phyloP scores from a whole-genome alignment of 2,888 invertebrate species.

The Ctena decussata region DNA sequence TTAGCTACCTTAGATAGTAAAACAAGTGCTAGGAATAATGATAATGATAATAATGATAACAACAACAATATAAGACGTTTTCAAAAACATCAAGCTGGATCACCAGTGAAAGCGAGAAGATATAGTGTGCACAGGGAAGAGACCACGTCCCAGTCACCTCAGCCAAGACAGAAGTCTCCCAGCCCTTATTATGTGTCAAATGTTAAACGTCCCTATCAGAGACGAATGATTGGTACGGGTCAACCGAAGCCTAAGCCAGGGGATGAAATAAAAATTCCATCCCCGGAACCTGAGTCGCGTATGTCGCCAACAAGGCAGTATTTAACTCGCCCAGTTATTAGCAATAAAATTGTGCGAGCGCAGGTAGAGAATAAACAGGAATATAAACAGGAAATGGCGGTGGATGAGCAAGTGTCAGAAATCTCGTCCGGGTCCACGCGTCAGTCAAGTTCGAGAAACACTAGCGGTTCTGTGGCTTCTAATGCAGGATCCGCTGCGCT shows the following conservation, averaged over 20 bases:
- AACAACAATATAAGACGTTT: background rate
- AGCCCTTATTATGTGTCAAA: background rate
- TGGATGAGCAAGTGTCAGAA: constrained; percentile 51
- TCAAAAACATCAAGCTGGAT: background rate
- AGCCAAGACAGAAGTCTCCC: background rate
- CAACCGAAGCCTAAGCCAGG: background rate
- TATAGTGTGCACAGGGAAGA: background rate
- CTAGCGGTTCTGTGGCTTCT: constrained; percentile 22
- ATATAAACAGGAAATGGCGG: constrained; percentile 28
- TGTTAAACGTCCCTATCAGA: background rate
- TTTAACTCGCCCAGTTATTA: constrained; percentile 41
- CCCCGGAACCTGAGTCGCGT: constrained; percentile 24
- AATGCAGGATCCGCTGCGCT: background rate
- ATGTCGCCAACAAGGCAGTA: constrained; percentile 31
- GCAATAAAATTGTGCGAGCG: constrained; percentile 41
- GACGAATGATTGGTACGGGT: background rate
- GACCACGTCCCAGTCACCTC: background rate
- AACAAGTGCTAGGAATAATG: background rate
- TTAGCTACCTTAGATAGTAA: background rate
- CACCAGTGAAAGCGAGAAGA: too few species aligned
- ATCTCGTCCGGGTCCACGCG: constrained; percentile 31
- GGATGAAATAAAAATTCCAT: background rate
- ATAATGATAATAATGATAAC: background rate
- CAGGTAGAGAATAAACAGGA: constrained; percentile 22
- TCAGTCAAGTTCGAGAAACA: constrained; percentile 29